Conservation (phyloP, 1,140 invertebrate genomes). For the Solen grandis region DNA sequence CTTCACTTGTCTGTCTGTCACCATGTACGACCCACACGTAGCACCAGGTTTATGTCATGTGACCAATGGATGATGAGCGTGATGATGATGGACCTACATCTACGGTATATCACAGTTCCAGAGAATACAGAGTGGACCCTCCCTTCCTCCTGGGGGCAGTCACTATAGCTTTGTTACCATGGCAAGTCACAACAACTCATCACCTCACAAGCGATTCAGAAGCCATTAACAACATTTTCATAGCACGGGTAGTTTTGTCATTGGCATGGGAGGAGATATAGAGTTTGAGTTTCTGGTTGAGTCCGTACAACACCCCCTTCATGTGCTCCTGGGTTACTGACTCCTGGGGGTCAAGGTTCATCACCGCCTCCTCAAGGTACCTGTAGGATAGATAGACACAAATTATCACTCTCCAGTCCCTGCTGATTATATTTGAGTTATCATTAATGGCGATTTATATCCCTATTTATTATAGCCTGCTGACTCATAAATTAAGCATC, state of each 20-base stretch:
- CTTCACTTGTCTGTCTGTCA: no score
- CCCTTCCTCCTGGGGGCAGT: no score
- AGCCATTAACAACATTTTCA: slow-evolving; percentile 91
- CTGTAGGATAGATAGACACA: slow-evolving; percentile 81
- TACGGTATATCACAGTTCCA: no score
- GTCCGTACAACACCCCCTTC: slow-evolving; percentile 87
- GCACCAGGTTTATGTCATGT: no score
- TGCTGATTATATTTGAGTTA: neutral
- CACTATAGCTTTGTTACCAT: no score
- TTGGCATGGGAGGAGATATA: slow-evolving; percentile 87
- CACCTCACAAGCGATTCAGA: slow-evolving; percentile 82
- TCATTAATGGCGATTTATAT: neutral
- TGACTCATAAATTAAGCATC: neutral
- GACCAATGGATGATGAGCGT: no score
- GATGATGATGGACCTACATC: no score
- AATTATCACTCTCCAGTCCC: neutral
- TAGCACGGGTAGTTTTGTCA: slow-evolving; percentile 85
- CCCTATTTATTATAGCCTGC: neutral
- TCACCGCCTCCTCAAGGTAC: slow-evolving; percentile 92
- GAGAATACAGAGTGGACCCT: no score
- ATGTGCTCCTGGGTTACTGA: slow-evolving; percentile 91
- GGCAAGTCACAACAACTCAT: no score
- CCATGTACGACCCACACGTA: no score
- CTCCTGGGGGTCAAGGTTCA: slow-evolving; percentile 89
- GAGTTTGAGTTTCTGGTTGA: slow-evolving; percentile 87